Percentiles rank a stretch among this genome's conserved stretches.
Evolutionary conservation across 2,888 invertebrate species (phyloP).

Genomic region (Epirrhoe tristata): DNA sequence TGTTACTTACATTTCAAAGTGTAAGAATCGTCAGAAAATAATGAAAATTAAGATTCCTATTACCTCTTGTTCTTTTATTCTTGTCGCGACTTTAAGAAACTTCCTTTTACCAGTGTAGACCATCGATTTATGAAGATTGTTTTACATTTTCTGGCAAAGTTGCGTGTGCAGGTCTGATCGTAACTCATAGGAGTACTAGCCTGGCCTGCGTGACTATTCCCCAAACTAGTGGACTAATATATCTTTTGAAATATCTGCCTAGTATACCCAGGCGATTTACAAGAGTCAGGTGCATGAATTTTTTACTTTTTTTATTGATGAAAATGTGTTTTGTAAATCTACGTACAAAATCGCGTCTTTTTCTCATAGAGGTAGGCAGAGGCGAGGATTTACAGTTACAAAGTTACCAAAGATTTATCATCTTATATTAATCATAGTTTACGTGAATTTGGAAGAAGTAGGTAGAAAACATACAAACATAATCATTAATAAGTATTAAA

Average conservation of each 20-base stretch:
- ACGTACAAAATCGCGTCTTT: too few species aligned
- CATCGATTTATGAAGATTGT: constrained; percentile 73
- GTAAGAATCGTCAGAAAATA: too few species aligned
- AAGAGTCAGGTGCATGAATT: constrained; percentile 1
- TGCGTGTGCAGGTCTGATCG: constrained; percentile 39
- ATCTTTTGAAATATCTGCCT: constrained; percentile 22
- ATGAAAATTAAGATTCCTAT: too few species aligned
- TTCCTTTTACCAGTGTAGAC: constrained; percentile 44
- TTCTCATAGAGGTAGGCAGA: too few species aligned
- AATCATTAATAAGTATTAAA: too few species aligned
- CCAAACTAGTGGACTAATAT: constrained; percentile 27
- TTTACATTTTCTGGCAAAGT: constrained; percentile 57
- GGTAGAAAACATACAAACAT: too few species aligned
- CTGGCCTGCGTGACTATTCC: constrained; percentile 24
- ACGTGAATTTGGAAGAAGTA: too few species aligned
- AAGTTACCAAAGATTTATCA: too few species aligned
- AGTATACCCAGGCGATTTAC: constrained; percentile 15
- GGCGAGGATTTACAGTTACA: too few species aligned
- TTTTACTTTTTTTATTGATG: constrained; percentile 3
- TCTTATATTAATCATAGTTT: too few species aligned
- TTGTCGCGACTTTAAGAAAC: constrained; percentile 7
- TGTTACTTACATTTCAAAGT: neutral
- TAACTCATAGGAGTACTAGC: constrained; percentile 30
- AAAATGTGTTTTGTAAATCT: too few species aligned
- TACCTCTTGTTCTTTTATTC: neutral